Percentiles rank a stretch among this genome's conserved stretches.
These are phyloP conservation scores for Harpagoxenus sublaevis DNA, from an alignment of 2,888 invertebrate genomes.

Conservation along the genomic window DNA sequence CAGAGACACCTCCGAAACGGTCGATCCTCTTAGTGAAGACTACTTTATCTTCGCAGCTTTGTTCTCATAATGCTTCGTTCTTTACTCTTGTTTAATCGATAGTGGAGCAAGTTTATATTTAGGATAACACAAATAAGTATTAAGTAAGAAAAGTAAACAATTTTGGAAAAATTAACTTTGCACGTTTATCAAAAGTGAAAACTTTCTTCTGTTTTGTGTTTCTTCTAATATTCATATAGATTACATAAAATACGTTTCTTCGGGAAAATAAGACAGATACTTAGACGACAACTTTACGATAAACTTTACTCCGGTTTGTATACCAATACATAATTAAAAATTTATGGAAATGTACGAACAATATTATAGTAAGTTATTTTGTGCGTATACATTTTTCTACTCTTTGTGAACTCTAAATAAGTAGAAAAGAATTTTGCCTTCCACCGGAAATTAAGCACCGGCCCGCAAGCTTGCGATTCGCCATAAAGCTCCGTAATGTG, in stretches of 20 bases:
- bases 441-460: not conserved
- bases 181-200: not conserved
- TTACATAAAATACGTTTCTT: not conserved
- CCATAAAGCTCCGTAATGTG: not conserved
- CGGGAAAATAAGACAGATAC: not conserved
- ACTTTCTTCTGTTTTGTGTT: not conserved
- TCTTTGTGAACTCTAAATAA: not conserved
- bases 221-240: not conserved
- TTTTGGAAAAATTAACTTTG: not conserved
- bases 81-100: not conserved
- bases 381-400: not conserved
- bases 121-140: not conserved
- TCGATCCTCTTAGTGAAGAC: not conserved
- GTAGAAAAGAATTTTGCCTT: not conserved
- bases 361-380: not conserved
- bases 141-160: not conserved
- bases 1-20: not conserved
- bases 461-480: not conserved
- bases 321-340: not conserved
- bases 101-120: not conserved
- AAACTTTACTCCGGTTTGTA: not conserved
- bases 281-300: not conserved
- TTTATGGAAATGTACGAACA: not conserved
- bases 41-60: not conserved
- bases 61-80: not conserved